These are phyloP conservation scores for Pseudonaja textilis DNA, from an alignment of 2,113 vertebrate genomes.

Conservation along the genomic window DNA sequence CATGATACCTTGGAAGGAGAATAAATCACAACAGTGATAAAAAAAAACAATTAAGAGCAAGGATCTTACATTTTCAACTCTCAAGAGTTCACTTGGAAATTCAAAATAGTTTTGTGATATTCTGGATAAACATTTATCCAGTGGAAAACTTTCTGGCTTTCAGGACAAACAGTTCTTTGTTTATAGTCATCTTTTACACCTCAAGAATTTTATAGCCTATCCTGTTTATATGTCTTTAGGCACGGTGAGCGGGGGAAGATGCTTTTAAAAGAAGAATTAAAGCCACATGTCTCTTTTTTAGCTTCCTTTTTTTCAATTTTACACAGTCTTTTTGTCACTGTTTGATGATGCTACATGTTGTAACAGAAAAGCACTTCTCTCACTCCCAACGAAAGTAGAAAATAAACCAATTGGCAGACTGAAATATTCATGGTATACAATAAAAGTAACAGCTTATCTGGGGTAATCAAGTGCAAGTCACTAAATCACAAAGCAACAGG, in stretches of 20 bases:
- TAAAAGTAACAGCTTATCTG: not conserved
- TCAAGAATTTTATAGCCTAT: conserved; percentile 35
- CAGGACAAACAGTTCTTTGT: conserved; percentile 1
- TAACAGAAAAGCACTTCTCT: not conserved
- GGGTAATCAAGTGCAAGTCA: not conserved
- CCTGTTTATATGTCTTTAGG: conserved; percentile 43
- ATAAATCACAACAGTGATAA: not conserved
- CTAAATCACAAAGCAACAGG: not conserved
- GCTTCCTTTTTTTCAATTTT: conserved; percentile 21
- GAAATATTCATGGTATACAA: not conserved
- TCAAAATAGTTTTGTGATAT: conserved; percentile 4
- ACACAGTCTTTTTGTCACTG: not conserved
- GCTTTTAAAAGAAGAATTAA: conserved; percentile 11
- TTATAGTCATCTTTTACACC: conserved; percentile 26
- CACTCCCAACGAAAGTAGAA: not conserved
- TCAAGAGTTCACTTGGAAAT: conserved; percentile 29
- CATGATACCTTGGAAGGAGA: not conserved
- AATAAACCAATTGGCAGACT: not conserved
- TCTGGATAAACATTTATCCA: conserved; percentile 24
- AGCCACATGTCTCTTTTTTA: not conserved
- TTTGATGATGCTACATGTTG: not conserved
- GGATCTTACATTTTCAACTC: not conserved
- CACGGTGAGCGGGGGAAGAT: not conserved
- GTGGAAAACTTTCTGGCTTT: not conserved
- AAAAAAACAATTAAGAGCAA: not conserved